Conservation (phyloP, 92 coral and sea anemone genomes). For the Metridium senile region DNA sequence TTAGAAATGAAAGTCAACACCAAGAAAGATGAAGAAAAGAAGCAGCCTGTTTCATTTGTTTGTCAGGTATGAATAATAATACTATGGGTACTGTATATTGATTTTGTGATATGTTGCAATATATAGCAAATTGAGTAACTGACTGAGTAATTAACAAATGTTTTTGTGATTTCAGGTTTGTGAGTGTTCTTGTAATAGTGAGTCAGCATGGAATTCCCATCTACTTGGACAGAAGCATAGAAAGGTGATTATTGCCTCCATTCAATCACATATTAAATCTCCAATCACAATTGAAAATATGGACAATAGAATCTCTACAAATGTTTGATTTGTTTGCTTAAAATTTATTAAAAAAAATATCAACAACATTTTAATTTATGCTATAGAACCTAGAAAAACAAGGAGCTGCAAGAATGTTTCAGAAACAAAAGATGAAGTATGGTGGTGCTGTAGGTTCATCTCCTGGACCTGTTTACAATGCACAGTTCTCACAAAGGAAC, state of each 20-base stretch:
- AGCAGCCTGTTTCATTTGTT: slow-evolving; percentile 28
- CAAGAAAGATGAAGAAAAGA: slow-evolving; percentile 73
- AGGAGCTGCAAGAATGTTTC: slow-evolving; percentile 76
- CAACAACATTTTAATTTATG: no score
- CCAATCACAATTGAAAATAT: no score
- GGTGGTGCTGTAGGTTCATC: slow-evolving; percentile 32
- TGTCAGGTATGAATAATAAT: slow-evolving; percentile 19
- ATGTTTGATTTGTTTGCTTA: no score
- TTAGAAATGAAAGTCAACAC: slow-evolving; percentile 66
- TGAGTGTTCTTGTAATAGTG: slow-evolving; percentile 83
- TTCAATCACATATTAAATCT: neutral
- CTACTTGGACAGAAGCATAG: slow-evolving; percentile 94
- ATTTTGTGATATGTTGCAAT: no score
- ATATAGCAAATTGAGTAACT: no score
- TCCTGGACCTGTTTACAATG: slow-evolving; percentile 28
- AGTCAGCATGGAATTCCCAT: slow-evolving; percentile 93
- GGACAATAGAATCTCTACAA: no score
- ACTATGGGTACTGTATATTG: no score
- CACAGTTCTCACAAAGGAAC: slow-evolving; percentile 47
- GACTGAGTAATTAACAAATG: no score
- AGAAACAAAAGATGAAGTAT: slow-evolving; percentile 42
- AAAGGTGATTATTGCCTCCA: slow-evolving; percentile 61
- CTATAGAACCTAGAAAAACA: slow-evolving; percentile 76
- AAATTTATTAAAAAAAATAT: no score
- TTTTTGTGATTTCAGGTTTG: slow-evolving; percentile 68